Evolutionary conservation across 2,888 invertebrate species (phyloP).

Genomic region (Athalia circularis): DNA sequence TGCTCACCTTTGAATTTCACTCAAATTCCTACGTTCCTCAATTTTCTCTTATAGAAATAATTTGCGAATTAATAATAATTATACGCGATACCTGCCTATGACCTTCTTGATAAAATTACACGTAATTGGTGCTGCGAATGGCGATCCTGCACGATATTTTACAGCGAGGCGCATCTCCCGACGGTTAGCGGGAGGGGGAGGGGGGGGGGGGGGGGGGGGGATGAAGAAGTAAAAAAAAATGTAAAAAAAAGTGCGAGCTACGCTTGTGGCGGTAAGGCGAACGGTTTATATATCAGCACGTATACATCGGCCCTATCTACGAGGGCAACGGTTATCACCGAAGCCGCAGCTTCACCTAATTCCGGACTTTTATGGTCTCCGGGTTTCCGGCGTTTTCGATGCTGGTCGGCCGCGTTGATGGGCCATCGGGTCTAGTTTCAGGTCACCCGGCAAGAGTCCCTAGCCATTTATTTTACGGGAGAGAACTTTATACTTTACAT

Average conservation of each 20-base stretch:
- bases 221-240: conserved; percentile 9
- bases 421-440: conserved; percentile 40
- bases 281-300: conserved; percentile 25
- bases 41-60: no score
- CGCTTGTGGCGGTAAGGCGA: conserved; percentile 13
- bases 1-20: not conserved
- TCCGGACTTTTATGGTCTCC: conserved; percentile 43
- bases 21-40: not conserved
- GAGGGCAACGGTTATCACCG: conserved; percentile 37
- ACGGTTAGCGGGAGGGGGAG: no score
- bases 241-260: not conserved
- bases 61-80: no score
- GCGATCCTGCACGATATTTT: no score
- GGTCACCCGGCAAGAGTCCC: conserved; percentile 33
- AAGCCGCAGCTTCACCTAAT: conserved; percentile 41
- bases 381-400: conserved; percentile 29
- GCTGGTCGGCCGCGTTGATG: conserved; percentile 28
- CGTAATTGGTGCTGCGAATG: no score
- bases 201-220: no score
- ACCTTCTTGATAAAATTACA: no score
- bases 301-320: conserved; percentile 6
- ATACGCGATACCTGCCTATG: no score
- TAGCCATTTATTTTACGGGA: conserved; percentile 33
- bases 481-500: conserved; percentile 40
- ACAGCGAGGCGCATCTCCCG: no score